Evolutionary conservation across 1,140 invertebrate species (phyloP).

Genomic region (Nephila pilipes): DNA sequence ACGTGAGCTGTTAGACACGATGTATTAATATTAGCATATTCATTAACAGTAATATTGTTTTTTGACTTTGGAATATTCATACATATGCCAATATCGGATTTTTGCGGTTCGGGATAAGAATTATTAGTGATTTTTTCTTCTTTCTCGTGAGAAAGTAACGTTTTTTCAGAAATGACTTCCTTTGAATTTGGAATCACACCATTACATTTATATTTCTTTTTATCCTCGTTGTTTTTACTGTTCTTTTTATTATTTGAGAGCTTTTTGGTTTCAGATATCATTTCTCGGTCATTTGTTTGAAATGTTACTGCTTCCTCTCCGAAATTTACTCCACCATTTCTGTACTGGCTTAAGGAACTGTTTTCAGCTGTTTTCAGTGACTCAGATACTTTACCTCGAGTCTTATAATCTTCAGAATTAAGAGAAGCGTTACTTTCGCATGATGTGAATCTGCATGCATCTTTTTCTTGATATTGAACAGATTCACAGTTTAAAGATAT

Average conservation of each 20-base stretch:
- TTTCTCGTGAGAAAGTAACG: background rate
- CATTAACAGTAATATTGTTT: constrained; percentile 28
- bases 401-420: background rate
- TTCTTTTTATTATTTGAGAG: background rate
- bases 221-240: background rate
- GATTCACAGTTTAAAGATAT: background rate
- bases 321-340: background rate
- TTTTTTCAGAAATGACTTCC: background rate
- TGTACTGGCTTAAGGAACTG: background rate
- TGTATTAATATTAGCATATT: constrained; percentile 55
- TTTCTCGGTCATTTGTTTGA: background rate
- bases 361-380: background rate
- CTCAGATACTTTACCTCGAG: background rate
- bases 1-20: background rate
- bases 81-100: background rate
- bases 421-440: background rate
- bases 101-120: background rate
- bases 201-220: constrained; percentile 65
- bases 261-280: background rate
- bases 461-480: background rate
- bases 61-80: background rate
- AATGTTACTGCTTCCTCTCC: too few species aligned
- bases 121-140: constrained; percentile 33
- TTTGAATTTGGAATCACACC: constrained; percentile 56
- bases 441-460: background rate